Evolutionary conservation across 2,888 invertebrate species (phyloP), one percentile per base, ranked within the genome.

Genomic region (Brachypterus glaber): DNA sequence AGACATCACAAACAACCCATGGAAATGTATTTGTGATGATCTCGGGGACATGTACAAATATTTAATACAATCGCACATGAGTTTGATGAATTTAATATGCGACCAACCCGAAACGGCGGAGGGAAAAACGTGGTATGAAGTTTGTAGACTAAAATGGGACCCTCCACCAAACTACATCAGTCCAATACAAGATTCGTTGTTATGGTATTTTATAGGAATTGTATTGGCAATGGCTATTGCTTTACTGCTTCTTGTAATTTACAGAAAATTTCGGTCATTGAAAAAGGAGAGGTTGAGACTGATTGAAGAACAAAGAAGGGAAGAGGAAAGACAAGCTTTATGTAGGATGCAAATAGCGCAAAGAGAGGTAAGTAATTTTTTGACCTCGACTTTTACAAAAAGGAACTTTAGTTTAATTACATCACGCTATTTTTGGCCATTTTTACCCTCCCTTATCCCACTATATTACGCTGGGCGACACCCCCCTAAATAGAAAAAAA

Each of bases 1-100:
- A n/a, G 69, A 73, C 54, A 56, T 85, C 30, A 70, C 71, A 11
- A 82, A 84, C 52, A 86, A 86, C 59, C 79, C 80, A 47, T 86
- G 85, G 85, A 69, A 77, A 41, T 86, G 86, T 57, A 77, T 82
- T 44, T 86, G 86, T 52, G 48, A 52, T 1, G 69, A 74, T 14
- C 73, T 85, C 57, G 68, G 71, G 37, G 68, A 72, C 7, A 74
- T 79, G 52, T 82, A 74, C 48, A 69, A 73, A 41, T 82, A 66
- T 0, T 66, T 53, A 21, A 27, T 27, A 4, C 8, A 13, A 9
- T 27, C 8, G 11, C 31, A 7, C 35, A 15, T 9, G 37, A 41
- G 15, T 4, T 9, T 9, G 8, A 5, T 5, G 12, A n/a, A 70
- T 43, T 62, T 82, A 33, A 66, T 77, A 31, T 86, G 85, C 48